These are phyloP conservation scores for Alethe castanea DNA, from an alignment of 2,113 vertebrate species.

Conservation along the genomic window DNA sequence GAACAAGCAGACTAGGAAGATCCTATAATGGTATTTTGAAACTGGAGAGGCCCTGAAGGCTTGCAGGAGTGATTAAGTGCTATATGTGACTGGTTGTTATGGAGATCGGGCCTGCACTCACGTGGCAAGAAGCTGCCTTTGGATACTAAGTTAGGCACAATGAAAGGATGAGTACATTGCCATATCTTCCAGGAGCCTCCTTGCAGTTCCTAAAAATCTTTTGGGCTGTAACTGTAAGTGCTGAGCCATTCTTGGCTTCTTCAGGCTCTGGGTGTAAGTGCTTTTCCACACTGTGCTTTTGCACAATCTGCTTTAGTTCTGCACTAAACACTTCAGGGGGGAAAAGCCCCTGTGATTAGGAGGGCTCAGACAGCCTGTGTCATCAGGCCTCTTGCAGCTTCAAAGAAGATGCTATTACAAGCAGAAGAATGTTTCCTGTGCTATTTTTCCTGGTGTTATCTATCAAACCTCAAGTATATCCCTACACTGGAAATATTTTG, in stretches of 20 bases:
- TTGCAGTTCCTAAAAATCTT: background rate
- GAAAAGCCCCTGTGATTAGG: rapidly evolving
- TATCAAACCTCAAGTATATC: background rate
- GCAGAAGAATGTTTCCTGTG: background rate
- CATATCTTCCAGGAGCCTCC: background rate
- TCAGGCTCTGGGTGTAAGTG: background rate
- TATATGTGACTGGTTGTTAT: constrained; percentile 34
- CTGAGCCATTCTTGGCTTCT: background rate
- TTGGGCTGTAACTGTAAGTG: background rate
- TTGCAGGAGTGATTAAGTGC: constrained; percentile 11
- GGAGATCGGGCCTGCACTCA: background rate
- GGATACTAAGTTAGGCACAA: background rate
- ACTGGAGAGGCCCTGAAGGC: background rate
- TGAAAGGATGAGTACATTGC: background rate
- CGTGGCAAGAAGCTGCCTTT: background rate
- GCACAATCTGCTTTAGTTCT: background rate
- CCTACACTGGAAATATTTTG: background rate
- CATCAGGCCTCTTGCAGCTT: background rate
- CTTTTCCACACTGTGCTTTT: background rate
- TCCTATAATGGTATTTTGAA: background rate
- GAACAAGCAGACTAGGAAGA: background rate
- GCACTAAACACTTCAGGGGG: background rate
- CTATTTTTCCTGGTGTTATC: background rate
- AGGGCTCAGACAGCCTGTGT: background rate
- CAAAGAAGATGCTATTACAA: background rate